Evolutionary conservation across 53 echinoderm and acorn worm genomes (phyloP).

Genomic region (Arbacia lixula): DNA sequence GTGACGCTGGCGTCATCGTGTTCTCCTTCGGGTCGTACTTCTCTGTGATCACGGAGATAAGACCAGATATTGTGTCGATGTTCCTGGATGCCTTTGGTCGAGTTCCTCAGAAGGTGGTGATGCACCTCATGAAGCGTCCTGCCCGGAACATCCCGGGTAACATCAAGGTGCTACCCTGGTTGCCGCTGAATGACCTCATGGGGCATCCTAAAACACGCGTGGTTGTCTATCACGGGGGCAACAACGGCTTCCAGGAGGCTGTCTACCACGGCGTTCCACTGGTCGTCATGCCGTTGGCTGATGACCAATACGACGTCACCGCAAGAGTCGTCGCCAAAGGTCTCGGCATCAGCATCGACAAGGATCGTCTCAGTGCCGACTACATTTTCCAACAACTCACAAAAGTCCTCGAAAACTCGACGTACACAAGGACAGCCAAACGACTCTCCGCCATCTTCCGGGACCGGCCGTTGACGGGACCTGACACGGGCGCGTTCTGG

Average conservation of each 20-base stretch:
- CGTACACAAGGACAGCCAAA: not conserved
- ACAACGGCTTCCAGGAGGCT: constrained; percentile 17
- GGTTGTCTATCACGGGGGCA: constrained; percentile 27
- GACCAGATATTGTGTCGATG: not conserved
- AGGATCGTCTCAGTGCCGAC: not conserved
- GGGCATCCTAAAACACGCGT: constrained; percentile 16
- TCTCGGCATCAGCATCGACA: constrained; percentile 6
- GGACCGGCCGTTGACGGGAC: constrained; percentile 13
- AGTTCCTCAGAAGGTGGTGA: constrained; percentile 14
- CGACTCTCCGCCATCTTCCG: constrained; percentile 14
- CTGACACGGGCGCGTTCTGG: constrained; percentile 27
- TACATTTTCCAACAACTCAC: not conserved
- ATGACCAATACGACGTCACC: constrained; percentile 6
- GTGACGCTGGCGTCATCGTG: constrained; percentile 12
- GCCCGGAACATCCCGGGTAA: not conserved
- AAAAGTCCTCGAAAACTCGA: not conserved
- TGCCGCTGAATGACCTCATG: constrained; percentile 10
- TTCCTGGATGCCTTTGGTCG: constrained; percentile 15
- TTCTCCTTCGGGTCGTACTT: constrained; percentile 37
- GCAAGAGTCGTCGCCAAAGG: not conserved
- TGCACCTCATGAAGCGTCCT: constrained; percentile 1
- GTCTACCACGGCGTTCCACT: constrained; percentile 24
- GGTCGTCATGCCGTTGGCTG: constrained; percentile 24
- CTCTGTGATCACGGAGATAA: not conserved
- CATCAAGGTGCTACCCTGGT: constrained; percentile 26